These are phyloP conservation scores for Linepithema humile DNA, from an alignment of 1,140 invertebrate species.

Conservation along the genomic window DNA sequence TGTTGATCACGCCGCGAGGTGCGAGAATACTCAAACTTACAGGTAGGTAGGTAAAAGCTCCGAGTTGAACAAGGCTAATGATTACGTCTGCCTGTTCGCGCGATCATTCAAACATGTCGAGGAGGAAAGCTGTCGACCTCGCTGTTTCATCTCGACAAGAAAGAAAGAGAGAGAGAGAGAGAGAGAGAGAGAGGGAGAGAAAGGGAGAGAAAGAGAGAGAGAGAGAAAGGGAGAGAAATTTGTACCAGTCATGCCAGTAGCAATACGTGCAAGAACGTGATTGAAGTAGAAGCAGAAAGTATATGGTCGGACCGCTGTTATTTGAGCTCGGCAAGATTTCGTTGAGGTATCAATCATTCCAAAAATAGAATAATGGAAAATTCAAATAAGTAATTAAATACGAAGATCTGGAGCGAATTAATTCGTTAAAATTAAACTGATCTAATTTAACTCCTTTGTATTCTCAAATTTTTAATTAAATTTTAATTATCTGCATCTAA, in stretches of 20 bases:
- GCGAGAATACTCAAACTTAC: constrained; percentile 35
- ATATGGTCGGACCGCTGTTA: background rate
- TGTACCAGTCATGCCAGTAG: background rate
- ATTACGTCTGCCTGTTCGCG: constrained; percentile 9
- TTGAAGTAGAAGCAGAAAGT: background rate
- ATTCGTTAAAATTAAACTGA: too few relatives aligned
- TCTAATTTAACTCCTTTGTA: too few relatives aligned
- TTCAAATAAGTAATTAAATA: background rate
- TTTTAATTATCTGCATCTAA: too few relatives aligned
- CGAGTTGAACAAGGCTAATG: constrained; percentile 16
- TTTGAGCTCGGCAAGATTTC: background rate
- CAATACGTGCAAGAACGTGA: background rate
- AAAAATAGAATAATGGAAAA: background rate
- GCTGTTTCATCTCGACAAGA: background rate
- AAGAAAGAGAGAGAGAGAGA: too few relatives aligned
- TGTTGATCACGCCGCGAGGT: constrained; percentile 73
- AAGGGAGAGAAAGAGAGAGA: too few relatives aligned
- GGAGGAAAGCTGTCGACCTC: background rate
- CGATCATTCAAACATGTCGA: constrained; percentile 22
- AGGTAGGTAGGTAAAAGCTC: constrained; percentile 34
- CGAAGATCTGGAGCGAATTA: too few relatives aligned
- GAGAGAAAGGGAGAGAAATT: too few relatives aligned
- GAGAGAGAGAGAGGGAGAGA: too few relatives aligned
- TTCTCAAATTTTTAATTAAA: too few relatives aligned
- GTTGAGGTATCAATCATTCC: background rate